Base-by-base conservation (phyloP, 2,888 invertebrate species). In the Autographa gamma region DNA sequence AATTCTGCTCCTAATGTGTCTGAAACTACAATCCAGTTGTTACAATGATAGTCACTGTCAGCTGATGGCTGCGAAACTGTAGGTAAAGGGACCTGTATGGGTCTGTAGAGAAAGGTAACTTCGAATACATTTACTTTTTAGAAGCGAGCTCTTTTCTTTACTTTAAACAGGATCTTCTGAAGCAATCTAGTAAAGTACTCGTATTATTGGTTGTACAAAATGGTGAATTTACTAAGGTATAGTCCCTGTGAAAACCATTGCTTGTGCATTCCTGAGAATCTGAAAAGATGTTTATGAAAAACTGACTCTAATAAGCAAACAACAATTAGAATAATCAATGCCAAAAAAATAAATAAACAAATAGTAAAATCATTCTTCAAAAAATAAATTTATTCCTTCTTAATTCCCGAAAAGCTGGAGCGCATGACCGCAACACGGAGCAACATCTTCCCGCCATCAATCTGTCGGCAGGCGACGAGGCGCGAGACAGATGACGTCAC, bases 401-500 rank as follows among this genome's bases (percentile, higher is more conserved):
- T 48, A n/a, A 48, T 48, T 48, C 8, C 48, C 48, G 5, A 74
- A 60, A n/a, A 25, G 31, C 41, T 34, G 43, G 60, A 18, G 34
- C 64, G 56, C 66, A 62, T 34, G 2, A 19, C 2, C 54, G 25
- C 16, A 76, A 73, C 77, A 77, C 74, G 52, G 60, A 54, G 63
- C 66, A 72, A 61, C 77, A 75, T 69, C 54, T 48, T 73, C 71
- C 63, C 13, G 52, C 84, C 88, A 89, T 90, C 87, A 89, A 89
- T 88, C 86, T 83, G 69, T 75, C 60, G 65, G 60, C 43, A 67
- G 83, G 88, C 87, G 88, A 79, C 86, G 88, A 85, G 74, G 82
- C 84, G 83, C 74, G 85, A 89, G 90, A 90, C 90, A 89, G 90
- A 90, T 89, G 91, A 90, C 87, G 88, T 88, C 89, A 87, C 82